These are phyloP conservation scores for Pachyseris speciosa DNA, from an alignment of 64 coral and sea anemone species.

Conservation along the genomic window DNA sequence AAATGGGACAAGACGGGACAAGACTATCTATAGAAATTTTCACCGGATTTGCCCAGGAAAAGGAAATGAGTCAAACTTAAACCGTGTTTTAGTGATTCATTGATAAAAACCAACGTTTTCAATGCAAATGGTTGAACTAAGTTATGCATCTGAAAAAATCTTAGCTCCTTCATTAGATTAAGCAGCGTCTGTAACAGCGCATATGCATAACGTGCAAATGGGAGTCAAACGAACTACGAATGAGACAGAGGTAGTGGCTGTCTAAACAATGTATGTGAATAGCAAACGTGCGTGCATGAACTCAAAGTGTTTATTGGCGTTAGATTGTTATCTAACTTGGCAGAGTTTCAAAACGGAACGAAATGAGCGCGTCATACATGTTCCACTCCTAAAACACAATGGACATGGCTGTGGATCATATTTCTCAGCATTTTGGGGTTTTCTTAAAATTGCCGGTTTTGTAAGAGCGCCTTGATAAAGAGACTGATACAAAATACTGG, in stretches of 20 bases:
- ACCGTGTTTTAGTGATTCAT: neutral
- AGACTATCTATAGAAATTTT: too few relatives aligned
- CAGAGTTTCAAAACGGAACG: neutral
- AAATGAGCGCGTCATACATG: too few relatives aligned
- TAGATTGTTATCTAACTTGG: conserved; percentile 29
- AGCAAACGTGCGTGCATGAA: too few relatives aligned
- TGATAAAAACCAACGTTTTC: neutral
- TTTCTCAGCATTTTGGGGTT: neutral
- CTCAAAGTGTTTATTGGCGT: neutral
- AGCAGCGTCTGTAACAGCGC: too few relatives aligned
- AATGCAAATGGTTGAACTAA: neutral
- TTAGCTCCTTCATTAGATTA: too few relatives aligned
- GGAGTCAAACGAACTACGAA: too few relatives aligned
- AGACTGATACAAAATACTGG: too few relatives aligned
- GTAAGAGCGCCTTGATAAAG: neutral
- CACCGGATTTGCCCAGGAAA: neutral
- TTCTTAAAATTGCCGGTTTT: neutral
- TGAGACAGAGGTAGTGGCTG: too few relatives aligned
- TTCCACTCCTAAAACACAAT: neutral
- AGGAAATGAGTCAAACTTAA: neutral
- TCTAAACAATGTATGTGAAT: too few relatives aligned
- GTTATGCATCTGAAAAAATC: neutral
- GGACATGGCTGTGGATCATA: neutral
- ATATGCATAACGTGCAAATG: too few relatives aligned
- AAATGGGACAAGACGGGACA: too few relatives aligned